Evolutionary conservation across 2,113 vertebrate genomes (phyloP).

Genomic region (Glaucomys volans): DNA sequence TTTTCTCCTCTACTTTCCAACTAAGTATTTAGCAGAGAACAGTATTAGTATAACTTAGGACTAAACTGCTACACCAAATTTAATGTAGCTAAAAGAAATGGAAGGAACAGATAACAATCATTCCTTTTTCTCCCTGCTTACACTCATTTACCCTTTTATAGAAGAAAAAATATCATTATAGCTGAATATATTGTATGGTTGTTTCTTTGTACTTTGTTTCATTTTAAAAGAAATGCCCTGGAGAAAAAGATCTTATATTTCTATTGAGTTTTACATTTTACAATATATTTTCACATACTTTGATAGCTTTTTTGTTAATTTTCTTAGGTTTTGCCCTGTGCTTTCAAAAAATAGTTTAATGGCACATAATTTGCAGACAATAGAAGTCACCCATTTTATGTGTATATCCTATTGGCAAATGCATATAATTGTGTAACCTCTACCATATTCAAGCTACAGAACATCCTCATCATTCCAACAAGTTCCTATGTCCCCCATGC

Average conservation of each 20-base stretch:
- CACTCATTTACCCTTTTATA: background rate
- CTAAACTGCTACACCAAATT: background rate
- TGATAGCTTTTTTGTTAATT: background rate
- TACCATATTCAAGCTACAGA: background rate
- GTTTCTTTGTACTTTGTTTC: background rate
- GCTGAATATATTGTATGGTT: background rate
- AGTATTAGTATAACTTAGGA: background rate
- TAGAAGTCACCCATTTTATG: background rate
- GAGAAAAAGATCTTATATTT: background rate
- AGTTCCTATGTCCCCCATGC: accelerated
- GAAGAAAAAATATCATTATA: background rate
- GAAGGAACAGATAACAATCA: background rate
- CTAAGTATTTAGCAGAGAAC: constrained; percentile 27
- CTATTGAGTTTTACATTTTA: background rate
- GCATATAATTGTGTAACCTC: background rate
- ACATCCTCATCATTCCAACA: too few relatives aligned
- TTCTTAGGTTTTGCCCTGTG: background rate
- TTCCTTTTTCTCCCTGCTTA: background rate
- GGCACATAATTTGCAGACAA: background rate
- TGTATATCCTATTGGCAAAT: background rate
- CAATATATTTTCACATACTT: background rate
- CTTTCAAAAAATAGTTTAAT: constrained; percentile 22
- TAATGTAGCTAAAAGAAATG: constrained; percentile 18
- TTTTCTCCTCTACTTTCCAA: background rate
- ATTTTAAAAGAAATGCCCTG: background rate